These are phyloP conservation scores for Cottoperca gobio DNA, from an alignment of 2,797 vertebrate genomes.

Conservation along the genomic window DNA sequence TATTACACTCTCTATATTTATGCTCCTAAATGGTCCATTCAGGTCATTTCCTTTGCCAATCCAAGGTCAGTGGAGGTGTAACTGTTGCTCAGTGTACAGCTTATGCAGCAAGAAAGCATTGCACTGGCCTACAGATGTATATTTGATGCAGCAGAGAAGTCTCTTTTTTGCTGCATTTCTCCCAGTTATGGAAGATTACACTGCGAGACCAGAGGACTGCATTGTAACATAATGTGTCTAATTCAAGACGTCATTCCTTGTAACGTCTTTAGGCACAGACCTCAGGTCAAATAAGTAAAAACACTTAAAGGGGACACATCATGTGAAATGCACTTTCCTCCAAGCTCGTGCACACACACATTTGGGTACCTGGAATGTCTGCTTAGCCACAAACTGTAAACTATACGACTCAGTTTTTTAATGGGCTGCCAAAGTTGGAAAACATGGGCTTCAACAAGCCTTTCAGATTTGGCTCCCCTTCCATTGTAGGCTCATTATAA, in stretches of 20 bases:
- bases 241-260: background rate
- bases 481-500: no score
- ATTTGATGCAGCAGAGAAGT: conserved; percentile 6
- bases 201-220: background rate
- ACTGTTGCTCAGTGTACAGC: conserved; percentile 16
- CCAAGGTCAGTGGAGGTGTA: conserved; percentile 23
- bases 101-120: conserved; percentile 28
- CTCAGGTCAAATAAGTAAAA: background rate
- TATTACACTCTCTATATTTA: conserved; percentile 11
- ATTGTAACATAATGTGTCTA: conserved; percentile 4
- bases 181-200: conserved; percentile 3
- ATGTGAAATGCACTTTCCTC: no score
- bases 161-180: conserved; percentile 22
- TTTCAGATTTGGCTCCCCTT: no score
- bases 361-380: no score
- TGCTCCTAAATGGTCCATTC: conserved; percentile 28
- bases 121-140: background rate
- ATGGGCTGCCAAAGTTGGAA: no score
- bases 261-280: background rate
- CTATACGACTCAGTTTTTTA: no score
- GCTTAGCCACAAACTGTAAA: no score
- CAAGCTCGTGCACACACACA: no score
- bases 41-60: conserved; percentile 31
- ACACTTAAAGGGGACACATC: no score
- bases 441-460: no score